These are phyloP conservation scores for Hypotaenidia okinawae DNA, from an alignment of 2,797 vertebrate genomes.

Conservation along the genomic window DNA sequence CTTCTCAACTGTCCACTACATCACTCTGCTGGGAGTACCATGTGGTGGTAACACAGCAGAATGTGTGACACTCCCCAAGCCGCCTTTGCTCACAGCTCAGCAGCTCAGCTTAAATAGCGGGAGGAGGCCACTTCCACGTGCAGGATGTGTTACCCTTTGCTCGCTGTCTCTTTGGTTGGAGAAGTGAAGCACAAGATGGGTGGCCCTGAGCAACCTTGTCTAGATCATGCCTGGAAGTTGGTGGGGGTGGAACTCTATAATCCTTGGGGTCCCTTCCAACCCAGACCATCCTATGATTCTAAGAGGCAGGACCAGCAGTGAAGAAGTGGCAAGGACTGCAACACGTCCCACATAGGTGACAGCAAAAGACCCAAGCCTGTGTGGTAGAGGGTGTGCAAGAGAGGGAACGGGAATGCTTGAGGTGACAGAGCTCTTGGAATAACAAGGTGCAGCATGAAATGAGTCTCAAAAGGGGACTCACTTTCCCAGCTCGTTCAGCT, in stretches of 20 bases:
- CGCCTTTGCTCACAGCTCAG: not conserved
- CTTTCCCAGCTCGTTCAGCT: not conserved
- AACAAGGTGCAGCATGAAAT: not conserved
- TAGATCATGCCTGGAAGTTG: too few species aligned
- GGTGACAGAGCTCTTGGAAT: not conserved
- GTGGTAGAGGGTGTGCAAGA: not conserved
- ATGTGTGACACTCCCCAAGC: not conserved
- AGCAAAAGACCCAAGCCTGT: not conserved
- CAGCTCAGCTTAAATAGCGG: not conserved
- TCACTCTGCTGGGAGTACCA: not conserved
- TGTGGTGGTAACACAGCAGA: fast-evolving
- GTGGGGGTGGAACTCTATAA: too few species aligned
- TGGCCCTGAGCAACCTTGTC: too few species aligned
- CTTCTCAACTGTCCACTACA: fast-evolving
- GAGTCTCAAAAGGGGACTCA: not conserved
- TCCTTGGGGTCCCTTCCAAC: too few species aligned
- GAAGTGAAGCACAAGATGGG: not conserved
- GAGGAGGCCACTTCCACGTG: not conserved
- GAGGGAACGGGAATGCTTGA: not conserved
- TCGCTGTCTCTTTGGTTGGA: not conserved
- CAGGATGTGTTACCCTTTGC: not conserved
- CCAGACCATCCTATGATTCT: too few species aligned
- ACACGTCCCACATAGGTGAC: fast-evolving
- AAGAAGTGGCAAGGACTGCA: not conserved
- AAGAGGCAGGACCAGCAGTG: not conserved